Evolutionary conservation across 2,113 vertebrate species (phyloP).

Genomic region (Fregata magnificens): DNA sequence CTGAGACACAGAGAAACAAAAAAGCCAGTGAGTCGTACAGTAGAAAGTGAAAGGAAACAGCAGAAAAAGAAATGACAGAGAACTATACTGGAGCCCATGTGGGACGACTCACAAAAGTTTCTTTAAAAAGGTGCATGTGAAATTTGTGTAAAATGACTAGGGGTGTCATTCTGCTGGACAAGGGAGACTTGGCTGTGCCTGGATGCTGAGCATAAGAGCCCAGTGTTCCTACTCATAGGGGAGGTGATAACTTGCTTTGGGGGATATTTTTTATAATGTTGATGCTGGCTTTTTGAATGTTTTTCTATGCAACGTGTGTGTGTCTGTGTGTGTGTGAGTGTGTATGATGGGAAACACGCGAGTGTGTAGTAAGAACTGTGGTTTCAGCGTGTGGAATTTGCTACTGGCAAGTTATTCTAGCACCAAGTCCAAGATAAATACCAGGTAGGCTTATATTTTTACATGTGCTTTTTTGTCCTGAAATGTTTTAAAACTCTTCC

Average conservation of each 20-base stretch:
- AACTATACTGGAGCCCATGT: neutral
- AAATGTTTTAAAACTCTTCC: conserved; percentile 39
- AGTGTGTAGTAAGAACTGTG: conserved; percentile 38
- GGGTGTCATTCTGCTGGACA: neutral
- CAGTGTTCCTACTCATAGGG: conserved; percentile 40
- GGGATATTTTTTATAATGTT: conserved; percentile 66
- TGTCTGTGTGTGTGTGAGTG: conserved; percentile 36
- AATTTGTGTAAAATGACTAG: neutral
- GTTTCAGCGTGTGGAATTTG: conserved; percentile 67
- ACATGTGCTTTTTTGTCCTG: conserved; percentile 54
- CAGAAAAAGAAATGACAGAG: neutral
- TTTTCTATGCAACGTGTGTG: conserved; percentile 55
- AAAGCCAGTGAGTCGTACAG: neutral
- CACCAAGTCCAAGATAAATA: conserved; percentile 60
- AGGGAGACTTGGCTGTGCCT: conserved; percentile 14
- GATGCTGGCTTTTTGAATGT: conserved; percentile 66
- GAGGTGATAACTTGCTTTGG: conserved; percentile 65
- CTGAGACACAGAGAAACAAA: neutral
- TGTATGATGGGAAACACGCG: conserved; percentile 49
- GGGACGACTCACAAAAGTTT: neutral
- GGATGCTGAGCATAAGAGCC: conserved; percentile 35
- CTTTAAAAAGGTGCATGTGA: conserved; percentile 23
- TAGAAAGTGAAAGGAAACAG: neutral
- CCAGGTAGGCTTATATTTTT: conserved; percentile 47
- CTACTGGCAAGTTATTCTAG: conserved; percentile 70